Conservation (phyloP, 2,113 vertebrate genomes). For the Sclerurus mexicanus region DNA sequence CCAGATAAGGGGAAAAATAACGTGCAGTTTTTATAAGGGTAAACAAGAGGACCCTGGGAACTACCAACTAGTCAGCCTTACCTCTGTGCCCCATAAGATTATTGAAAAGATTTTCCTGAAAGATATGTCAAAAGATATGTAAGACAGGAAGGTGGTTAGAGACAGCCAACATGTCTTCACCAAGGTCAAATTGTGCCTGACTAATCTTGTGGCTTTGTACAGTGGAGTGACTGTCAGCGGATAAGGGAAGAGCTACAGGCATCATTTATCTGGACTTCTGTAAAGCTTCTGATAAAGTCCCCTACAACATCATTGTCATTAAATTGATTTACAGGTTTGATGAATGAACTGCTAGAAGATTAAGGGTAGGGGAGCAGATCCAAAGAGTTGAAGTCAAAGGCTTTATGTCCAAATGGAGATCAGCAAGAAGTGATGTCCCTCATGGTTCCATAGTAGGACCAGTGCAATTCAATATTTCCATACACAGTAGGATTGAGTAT, state of each 20-base stretch:
- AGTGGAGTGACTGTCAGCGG: neutral
- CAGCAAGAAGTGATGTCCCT: neutral
- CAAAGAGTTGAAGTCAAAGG: neutral
- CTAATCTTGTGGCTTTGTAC: neutral
- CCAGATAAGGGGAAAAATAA: neutral
- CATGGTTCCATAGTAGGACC: rapidly evolving
- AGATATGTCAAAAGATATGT: neutral
- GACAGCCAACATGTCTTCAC: neutral
- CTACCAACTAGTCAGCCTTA: neutral
- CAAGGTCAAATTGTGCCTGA: neutral
- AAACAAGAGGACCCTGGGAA: neutral
- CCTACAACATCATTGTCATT: neutral
- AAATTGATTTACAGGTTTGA: neutral
- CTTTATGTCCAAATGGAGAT: neutral
- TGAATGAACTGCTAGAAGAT: neutral
- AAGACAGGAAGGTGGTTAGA: neutral
- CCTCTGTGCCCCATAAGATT: neutral
- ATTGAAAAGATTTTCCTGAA: neutral
- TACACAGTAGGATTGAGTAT: neutral
- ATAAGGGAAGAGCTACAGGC: neutral
- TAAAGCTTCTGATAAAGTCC: neutral
- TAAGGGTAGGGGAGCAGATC: neutral
- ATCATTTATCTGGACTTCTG: neutral
- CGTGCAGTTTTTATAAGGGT: neutral
- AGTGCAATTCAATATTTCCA: neutral